Evolutionary conservation across 2,888 invertebrate genomes (phyloP).

Genomic region (Liopterus haemorrhoidalis): DNA sequence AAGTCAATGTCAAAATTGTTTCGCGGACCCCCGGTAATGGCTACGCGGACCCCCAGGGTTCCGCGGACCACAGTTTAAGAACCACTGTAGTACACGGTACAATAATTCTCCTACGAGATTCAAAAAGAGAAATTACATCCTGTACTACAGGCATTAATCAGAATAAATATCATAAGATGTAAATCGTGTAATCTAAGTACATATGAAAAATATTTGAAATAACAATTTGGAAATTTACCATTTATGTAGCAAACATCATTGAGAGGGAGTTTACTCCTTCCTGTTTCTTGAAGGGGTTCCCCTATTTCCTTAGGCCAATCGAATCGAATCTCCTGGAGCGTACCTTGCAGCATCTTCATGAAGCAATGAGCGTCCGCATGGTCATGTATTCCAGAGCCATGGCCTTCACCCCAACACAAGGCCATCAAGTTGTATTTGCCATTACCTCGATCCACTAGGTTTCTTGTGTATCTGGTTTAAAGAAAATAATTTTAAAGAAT

Average conservation of each 20-base stretch:
- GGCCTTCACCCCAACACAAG: constrained; percentile 96
- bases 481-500: not conserved
- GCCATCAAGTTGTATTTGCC: constrained; percentile 96
- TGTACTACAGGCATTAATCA: too few species aligned
- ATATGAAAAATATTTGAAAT: too few species aligned
- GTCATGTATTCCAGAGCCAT: constrained; percentile 92
- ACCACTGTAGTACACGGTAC: too few species aligned
- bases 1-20: too few species aligned
- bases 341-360: constrained; percentile 88
- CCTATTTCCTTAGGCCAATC: constrained; percentile 63
- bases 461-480: constrained; percentile 79
- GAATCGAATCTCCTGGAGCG: constrained; percentile 75
- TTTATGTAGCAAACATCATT: constrained; percentile 93
- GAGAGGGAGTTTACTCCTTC: constrained; percentile 57
- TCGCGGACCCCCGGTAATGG: too few species aligned
- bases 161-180: too few species aligned
- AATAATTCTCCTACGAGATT: too few species aligned
- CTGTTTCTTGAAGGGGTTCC: constrained; percentile 48
- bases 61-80: too few species aligned
- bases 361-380: constrained; percentile 96
- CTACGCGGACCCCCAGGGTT: too few species aligned
- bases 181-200: too few species aligned
- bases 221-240: constrained; percentile 56
- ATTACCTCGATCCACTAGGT: constrained; percentile 92
- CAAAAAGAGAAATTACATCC: too few species aligned